phyloP scores from a whole-genome alignment of 1,140 invertebrate genomes.

The Mya arenaria region DNA sequence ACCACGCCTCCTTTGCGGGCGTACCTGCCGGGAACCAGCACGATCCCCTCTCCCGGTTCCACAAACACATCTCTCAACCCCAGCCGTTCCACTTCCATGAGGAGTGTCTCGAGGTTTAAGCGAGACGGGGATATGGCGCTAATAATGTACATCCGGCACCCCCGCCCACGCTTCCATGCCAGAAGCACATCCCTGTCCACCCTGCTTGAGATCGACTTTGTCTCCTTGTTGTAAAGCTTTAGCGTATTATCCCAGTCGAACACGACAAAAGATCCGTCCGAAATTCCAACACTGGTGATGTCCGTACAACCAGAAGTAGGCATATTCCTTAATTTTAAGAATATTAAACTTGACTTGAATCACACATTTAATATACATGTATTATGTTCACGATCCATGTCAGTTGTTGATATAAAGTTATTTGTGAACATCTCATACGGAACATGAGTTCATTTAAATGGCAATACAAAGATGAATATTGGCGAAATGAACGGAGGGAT shows the following conservation, averaged over 20 bases:
- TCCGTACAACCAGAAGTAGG: no score
- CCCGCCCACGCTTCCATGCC: slow-evolving; percentile 31
- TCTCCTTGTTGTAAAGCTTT: slow-evolving; percentile 45
- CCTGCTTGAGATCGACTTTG: slow-evolving; percentile 20
- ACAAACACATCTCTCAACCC: slow-evolving; percentile 50
- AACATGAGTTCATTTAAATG: no score
- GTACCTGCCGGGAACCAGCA: slow-evolving; percentile 34
- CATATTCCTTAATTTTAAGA: no score
- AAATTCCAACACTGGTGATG: no score
- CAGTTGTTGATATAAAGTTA: no score
- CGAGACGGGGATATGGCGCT: slow-evolving; percentile 58
- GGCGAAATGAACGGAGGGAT: no score
- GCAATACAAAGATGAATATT: no score
- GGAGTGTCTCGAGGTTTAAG: slow-evolving; percentile 58
- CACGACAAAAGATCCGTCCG: slow-evolving; percentile 31
- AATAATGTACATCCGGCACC: slow-evolving; percentile 58
- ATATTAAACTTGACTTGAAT: no score
- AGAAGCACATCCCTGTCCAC: slow-evolving; percentile 19
- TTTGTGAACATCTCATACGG: no score
- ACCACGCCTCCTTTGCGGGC: slow-evolving; percentile 59
- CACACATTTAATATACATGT: no score
- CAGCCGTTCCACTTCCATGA: slow-evolving; percentile 55
- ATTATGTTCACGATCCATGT: no score
- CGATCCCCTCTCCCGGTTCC: slow-evolving; percentile 23
- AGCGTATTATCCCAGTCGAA: slow-evolving; percentile 66